Base-by-base conservation (phyloP, 2,888 invertebrate genomes). In the Euphydryas editha region DNA sequence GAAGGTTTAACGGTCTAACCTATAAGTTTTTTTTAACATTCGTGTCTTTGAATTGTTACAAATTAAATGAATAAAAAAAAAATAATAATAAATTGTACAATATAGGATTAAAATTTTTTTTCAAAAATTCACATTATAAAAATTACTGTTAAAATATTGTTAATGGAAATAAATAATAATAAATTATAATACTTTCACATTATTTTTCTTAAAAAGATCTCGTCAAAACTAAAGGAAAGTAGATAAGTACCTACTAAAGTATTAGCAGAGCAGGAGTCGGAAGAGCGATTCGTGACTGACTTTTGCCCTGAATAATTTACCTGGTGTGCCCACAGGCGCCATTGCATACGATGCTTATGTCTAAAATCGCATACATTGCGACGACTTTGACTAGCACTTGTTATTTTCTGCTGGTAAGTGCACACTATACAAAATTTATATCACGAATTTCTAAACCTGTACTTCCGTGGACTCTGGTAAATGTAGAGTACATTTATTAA, bases 271-370 rank as follows among this genome's bases (percentile, higher is more conserved):
- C 77, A 81, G 73, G 74, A 81, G 77, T 81, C 75, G 81, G 78
- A 83, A 79, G 79, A 82, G 75, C 75, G 73, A 75, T 75, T 88
- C 90, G 90, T 90, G 90, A 88, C 90, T 90, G 89, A 90, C 90
- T 88, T 87, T 88, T 89, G 89, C 83, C 88, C 88, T 89, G 88
- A 87, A 89, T 90, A 89, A 88, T 88, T 90, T 84, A 88, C 83
- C 71, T 76, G 75, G 81, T 81, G 81, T 81, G 80, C 79, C 80
- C 83, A 74, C 74, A 78, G 81, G 86, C 85, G 81, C 82, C 84
- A 78, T 77, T 76, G 79, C 79, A 80, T 80, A 77, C 80, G 75
- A 73, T 65, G 64, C 79, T 81, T 80, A 80, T 78, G 82, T 82
- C 79, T 82, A 70, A 84, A 85, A 83, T 80, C 77, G 78, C 79